Evolutionary conservation across 2,888 invertebrate genomes (phyloP), one percentile per base, ranked within the genome.

Genomic region (Pterobdella sp.): DNA sequence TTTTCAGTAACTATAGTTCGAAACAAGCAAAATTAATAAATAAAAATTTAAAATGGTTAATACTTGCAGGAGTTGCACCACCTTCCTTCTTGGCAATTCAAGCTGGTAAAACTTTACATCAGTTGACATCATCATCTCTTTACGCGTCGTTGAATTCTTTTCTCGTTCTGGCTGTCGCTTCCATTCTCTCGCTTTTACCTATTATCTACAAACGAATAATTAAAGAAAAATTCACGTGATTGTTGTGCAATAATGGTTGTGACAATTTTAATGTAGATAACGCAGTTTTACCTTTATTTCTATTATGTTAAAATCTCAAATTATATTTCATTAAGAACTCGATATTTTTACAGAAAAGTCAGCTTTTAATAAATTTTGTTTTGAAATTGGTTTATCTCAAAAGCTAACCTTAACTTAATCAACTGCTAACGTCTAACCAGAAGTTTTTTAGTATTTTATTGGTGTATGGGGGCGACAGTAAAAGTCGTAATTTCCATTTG

Each of bases 31-130:
- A n/a, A n/a, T n/a, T n/a, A n/a, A n/a, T n/a, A n/a, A n/a, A n/a
- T n/a, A n/a, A n/a, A n/a, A n/a, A n/a, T n/a, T n/a, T n/a, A n/a
- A n/a, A n/a, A n/a, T n/a, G 63, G 7, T n/a, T 7, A 7, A 14
- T n/a, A 63, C n/a, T 63, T n/a, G 31, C 79, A 84, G 84, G 84
- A 74, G 84, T 84, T 10, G 82, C 81, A 26, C 96, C 97, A 66
- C 97, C 97, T 2, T 95, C 96, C 0, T 92, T 98, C 83, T 89
- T 98, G 35, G 95, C 95, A 18, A 95, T 98, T 79, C 94, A 97
- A 86, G 94, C 96, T 18, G 98, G 98, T 22, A 93, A 93, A 82
- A 97, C 97, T 0, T 86, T 99, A 66, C 92, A 97, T 80, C 89
- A 92, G 78, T 87, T 98, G 85, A 92, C 94, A 2, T 82, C 83